Conservation (phyloP, 2,113 vertebrate genomes). For the Pelodiscus sinensis region DNA sequence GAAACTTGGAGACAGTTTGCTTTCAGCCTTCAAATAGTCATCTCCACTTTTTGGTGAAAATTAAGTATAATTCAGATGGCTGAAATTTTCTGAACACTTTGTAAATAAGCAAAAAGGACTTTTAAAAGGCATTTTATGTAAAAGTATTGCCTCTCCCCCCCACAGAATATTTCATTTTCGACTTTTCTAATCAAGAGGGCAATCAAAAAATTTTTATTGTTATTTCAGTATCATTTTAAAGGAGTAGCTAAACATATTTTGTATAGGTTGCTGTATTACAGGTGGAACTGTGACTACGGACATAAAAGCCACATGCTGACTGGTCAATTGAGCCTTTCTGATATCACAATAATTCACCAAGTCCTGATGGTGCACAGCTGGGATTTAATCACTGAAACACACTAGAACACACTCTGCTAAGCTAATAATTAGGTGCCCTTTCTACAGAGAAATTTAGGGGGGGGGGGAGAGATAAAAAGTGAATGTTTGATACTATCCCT, state of each 20-base stretch:
- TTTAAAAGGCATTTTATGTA: not conserved
- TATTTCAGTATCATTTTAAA: not conserved
- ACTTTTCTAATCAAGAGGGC: not conserved
- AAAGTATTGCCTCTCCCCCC: not conserved
- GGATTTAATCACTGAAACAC: not conserved
- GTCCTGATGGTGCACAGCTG: accelerated
- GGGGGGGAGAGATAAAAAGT: not conserved
- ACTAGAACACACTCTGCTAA: not conserved
- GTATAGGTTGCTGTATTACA: not conserved
- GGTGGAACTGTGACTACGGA: not conserved
- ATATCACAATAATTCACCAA: not conserved
- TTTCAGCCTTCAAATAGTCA: not conserved
- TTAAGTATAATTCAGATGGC: not conserved
- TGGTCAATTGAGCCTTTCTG: not conserved
- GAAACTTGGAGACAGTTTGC: not conserved
- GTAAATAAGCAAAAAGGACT: not conserved
- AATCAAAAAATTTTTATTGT: not conserved
- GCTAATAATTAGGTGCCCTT: not conserved
- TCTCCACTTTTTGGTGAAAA: not conserved
- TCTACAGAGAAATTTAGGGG: not conserved
- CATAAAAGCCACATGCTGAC: accelerated
- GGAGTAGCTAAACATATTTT: not conserved
- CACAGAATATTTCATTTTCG: not conserved
- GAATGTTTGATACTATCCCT: not conserved
- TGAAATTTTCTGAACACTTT: not conserved